Evolutionary conservation across 2,888 invertebrate species (phyloP).

Genomic region (Lissonota sp.): DNA sequence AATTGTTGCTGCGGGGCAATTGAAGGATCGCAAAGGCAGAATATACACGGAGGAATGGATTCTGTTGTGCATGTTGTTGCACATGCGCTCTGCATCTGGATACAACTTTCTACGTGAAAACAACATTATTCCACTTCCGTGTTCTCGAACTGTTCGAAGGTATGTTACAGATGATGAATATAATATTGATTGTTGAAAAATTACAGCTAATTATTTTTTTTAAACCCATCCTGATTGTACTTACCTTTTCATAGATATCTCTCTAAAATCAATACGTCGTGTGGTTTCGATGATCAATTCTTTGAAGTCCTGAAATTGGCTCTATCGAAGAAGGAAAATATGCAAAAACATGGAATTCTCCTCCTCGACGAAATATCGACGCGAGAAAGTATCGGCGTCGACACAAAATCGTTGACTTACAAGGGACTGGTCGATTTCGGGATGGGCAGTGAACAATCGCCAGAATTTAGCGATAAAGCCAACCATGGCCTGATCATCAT

Average conservation of each 20-base stretch:
- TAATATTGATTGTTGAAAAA: slow-evolving; percentile 30
- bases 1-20: slow-evolving; percentile 25
- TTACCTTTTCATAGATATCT: slow-evolving; percentile 24
- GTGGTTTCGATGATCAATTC: slow-evolving; percentile 7
- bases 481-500: slow-evolving; percentile 19
- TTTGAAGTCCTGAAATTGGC: slow-evolving; percentile 2
- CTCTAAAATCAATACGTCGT: slow-evolving; percentile 12
- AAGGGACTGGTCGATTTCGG: slow-evolving; percentile 57
- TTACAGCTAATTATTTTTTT: slow-evolving; percentile 26
- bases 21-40: slow-evolving; percentile 23
- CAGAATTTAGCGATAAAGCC: slow-evolving; percentile 45
- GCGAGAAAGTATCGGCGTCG: slow-evolving; percentile 51
- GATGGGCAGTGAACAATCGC: slow-evolving; percentile 62
- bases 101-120: slow-evolving; percentile 50
- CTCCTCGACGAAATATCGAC: slow-evolving; percentile 37
- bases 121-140: slow-evolving; percentile 38
- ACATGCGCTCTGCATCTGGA: slow-evolving; percentile 58
- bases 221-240: slow-evolving; percentile 23
- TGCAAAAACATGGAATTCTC: slow-evolving; percentile 4
- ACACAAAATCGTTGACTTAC: slow-evolving; percentile 45
- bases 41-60: slow-evolving; percentile 60
- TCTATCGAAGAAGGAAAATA: slow-evolving; percentile 7
- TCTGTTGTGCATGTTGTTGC: slow-evolving; percentile 51
- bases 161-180: slow-evolving; percentile 21
- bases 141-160: slow-evolving; percentile 39